Base-by-base conservation (phyloP, 2,888 invertebrate genomes). In the Bedellia somnulentella region DNA sequence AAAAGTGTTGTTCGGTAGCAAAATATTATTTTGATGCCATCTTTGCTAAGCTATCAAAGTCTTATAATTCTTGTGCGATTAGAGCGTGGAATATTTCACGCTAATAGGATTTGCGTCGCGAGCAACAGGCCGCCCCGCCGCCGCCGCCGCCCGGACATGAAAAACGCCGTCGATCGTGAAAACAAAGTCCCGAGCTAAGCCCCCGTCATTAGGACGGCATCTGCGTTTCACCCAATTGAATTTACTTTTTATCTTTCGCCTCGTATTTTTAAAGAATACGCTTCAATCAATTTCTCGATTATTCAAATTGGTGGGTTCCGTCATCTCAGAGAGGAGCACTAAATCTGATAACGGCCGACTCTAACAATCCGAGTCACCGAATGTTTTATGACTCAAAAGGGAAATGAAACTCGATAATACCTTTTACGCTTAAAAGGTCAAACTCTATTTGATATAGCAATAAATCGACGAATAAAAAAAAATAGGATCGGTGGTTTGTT, bases 201-300 rank as follows among this genome's bases (percentile, higher is more conserved):
- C 44, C n/a, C 38, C 41, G 45, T 52, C 59, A 61, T 64, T 61
- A 61, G 49, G 53, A 55, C 53, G 50, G 49, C 58, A 62, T 62
- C 60, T 58, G 47, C 48, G 48, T 46, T 48, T 47, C 40, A 41
- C 46, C 47, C 50, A 55, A 63, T 63, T 63, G 57, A 66, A 50
- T 49, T 56, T 55, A 48, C 47, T 54, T 44, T 30, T 30, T 17
- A 12, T 33, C 30, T 21, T 43, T n/a, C n/a, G 41, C 38, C 38
- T 42, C 44, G 47, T 54, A 54, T 57, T 59, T 57, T 52, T 46
- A 46, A 48, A 43, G 50, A 56, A 57, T 54, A 62, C 58, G 64
- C 61, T 58, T 56, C 70, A 70, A 71, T 70, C 70, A 68, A 70
- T 68, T 60, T 61, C 57, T 57, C 64, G 67, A 68, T 68, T 66